Evolutionary conservation across 2,113 vertebrate species (phyloP), one percentile per base, ranked within the genome.

Genomic region (Urocolius indicus): DNA sequence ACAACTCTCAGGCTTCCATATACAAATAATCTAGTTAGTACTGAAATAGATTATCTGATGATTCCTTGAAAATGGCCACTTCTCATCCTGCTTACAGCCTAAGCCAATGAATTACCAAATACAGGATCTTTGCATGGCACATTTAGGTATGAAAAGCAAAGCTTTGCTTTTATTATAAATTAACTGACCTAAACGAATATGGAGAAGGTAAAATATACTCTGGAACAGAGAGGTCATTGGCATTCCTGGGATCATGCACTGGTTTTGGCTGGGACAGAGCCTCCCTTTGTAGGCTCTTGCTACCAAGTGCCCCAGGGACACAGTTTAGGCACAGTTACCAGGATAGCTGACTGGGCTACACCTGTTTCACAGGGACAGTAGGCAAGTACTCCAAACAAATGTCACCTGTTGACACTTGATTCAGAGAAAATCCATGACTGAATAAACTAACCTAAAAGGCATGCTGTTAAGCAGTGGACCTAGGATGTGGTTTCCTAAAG

Each of bases 11-110:
- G 46, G 84, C 71, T 92, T 93, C 54, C 81, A n/a, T 17, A 23
- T 26, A 94, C 52, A 87, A 67, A 85, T 86, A 78, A 58, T 46
- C 18, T n/a, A 72, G 27, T 92, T 91, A 92, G 87, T 16, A 94
- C 16, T 32, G 51, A 95, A 95, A 94, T 36, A 61, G 65, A 86
- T 74, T 87, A 69, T 23, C 77, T 79, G 84, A 85, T 62, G 76
- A 74, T 46, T 94, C 78, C 91, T 87, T 3, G 2, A 45, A 65
- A 83, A 55, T 0, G 13, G 83, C 32, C 77, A 61, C 57, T 95
- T 87, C 48, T 61, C 26, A 57, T 74, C 69, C 32, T 92, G 85
- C n/a, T 43, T 46, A 78, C 58, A 21, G 24, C 9, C 17, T 36
- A 81, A 91, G 38, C 13, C 23, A 46, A 52, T 17, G 69, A n/a